Evolutionary conservation across 2,797 vertebrate species (phyloP).

Genomic region (Eulemur albifrons): DNA sequence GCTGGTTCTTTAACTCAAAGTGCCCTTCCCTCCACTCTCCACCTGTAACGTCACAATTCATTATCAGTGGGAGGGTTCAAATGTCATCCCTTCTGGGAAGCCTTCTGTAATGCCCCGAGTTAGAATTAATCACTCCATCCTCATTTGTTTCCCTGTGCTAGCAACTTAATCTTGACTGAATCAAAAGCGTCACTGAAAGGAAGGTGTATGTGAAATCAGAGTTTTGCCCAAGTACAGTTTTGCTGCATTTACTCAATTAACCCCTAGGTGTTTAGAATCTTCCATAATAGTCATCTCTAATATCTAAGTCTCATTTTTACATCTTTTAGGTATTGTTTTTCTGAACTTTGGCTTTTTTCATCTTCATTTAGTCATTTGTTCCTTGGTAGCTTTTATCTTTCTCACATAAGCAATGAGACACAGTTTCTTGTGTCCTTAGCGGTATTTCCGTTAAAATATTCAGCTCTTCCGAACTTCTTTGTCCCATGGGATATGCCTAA

Average conservation of each 20-base stretch:
- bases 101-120: neutral
- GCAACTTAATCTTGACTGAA: constrained; percentile 35
- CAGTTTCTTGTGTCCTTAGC: neutral
- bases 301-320: neutral
- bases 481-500: neutral
- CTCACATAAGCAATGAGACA: neutral
- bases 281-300: neutral
- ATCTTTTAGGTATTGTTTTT: constrained; percentile 18
- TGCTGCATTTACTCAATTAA: neutral
- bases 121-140: neutral
- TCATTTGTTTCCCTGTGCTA: neutral
- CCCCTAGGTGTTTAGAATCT: neutral
- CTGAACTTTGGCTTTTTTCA: neutral
- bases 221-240: neutral
- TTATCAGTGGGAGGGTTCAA: neutral
- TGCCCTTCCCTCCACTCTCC: neutral
- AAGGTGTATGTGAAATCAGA: neutral
- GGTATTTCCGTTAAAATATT: neutral
- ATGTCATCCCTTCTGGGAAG: neutral
- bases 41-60: neutral
- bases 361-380: neutral
- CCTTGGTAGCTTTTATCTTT: neutral
- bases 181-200: constrained; percentile 8
- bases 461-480: constrained; percentile 13
- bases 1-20: neutral